Evolutionary conservation across 2,797 vertebrate species (phyloP).

Genomic region (Agapornis canus): DNA sequence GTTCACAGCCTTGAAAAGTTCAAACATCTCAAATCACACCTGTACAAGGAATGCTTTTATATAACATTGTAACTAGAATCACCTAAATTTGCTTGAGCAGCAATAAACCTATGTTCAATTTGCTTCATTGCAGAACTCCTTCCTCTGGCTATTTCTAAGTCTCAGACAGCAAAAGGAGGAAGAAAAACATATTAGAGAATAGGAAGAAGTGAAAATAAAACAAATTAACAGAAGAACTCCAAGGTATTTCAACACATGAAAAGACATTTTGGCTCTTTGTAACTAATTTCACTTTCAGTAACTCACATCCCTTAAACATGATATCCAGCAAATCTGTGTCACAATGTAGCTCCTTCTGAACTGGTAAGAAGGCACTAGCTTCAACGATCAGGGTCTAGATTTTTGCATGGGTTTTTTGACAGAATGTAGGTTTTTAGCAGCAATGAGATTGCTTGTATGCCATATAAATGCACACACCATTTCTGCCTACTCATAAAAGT

Average conservation of each 20-base stretch:
- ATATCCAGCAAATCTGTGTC: fast-evolving
- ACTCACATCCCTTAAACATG: neutral
- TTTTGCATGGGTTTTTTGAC: neutral
- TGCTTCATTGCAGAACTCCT: neutral
- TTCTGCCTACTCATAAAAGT: neutral
- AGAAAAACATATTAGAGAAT: neutral
- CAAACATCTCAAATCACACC: neutral
- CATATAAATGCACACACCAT: neutral
- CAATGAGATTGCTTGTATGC: neutral
- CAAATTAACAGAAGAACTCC: neutral
- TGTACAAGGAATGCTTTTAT: neutral
- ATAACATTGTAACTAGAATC: neutral
- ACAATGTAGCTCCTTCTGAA: neutral
- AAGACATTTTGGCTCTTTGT: neutral
- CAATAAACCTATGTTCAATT: neutral
- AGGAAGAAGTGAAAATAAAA: neutral
- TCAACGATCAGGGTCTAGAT: neutral
- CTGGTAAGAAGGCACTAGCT: neutral
- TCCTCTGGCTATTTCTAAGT: neutral
- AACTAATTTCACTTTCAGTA: neutral
- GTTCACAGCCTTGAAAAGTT: neutral
- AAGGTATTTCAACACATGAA: neutral
- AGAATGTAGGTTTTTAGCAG: neutral
- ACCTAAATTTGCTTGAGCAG: neutral
- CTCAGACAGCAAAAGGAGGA: neutral